Evolutionary conservation across 2,888 invertebrate species (phyloP).

Genomic region (Acrobasis consociella): DNA sequence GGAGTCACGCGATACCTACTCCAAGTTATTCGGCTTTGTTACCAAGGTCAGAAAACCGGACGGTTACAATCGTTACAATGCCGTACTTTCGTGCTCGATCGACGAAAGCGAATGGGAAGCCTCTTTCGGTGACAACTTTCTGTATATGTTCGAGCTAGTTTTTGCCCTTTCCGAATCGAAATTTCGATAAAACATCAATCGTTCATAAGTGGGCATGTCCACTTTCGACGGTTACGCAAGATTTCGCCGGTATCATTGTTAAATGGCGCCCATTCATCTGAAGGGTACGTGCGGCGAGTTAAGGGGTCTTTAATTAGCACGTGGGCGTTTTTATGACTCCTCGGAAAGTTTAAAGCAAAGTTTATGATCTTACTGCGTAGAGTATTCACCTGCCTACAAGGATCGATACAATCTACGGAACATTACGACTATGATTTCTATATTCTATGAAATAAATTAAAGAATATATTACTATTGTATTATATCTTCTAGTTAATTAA

Average conservation of each 20-base stretch:
- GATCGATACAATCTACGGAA: conserved; percentile 24
- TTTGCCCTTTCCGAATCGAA: conserved; percentile 75
- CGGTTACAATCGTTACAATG: conserved; percentile 69
- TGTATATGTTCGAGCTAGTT: conserved; percentile 69
- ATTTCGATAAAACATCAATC: conserved; percentile 71
- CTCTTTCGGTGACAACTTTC: conserved; percentile 76
- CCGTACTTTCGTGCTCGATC: conserved; percentile 69
- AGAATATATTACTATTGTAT: no score
- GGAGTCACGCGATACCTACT: conserved; percentile 52
- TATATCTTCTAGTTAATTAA: neutral
- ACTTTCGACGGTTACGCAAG: conserved; percentile 73
- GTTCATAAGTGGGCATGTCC: conserved; percentile 63
- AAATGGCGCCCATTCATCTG: conserved; percentile 38
- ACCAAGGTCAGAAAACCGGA: conserved; percentile 74
- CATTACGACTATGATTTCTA: conserved; percentile 10
- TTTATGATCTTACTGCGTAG: conserved; percentile 29
- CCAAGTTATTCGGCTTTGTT: conserved; percentile 53
- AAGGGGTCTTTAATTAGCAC: conserved; percentile 64
- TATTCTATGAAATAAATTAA: no score
- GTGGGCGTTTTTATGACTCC: conserved; percentile 56
- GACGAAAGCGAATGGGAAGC: conserved; percentile 72
- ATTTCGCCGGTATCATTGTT: conserved; percentile 39
- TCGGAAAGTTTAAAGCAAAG: conserved; percentile 32
- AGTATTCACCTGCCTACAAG: conserved; percentile 17
- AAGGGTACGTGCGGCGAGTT: conserved; percentile 39